Evolutionary conservation across 2,797 vertebrate genomes (phyloP).

Genomic region (Discoglossus pictus): DNA sequence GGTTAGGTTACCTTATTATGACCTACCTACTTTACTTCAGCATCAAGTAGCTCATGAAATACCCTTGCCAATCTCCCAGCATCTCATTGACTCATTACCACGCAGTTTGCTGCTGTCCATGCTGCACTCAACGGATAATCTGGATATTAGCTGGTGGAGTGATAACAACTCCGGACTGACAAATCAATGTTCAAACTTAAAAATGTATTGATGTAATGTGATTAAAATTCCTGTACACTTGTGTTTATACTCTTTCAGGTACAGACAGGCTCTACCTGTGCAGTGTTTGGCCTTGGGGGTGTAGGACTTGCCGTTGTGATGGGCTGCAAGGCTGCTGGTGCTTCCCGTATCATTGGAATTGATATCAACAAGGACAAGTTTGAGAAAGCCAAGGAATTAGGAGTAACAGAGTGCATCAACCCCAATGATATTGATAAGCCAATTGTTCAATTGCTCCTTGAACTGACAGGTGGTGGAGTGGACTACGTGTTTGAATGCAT

Average conservation of each 20-base stretch:
- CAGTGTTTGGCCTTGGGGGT: slow-evolving; percentile 84
- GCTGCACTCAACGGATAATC: too few species aligned
- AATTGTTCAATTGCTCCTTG: slow-evolving; percentile 80
- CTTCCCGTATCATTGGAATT: slow-evolving; percentile 82
- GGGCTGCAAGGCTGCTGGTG: slow-evolving; percentile 82
- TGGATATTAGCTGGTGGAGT: too few species aligned
- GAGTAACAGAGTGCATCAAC: slow-evolving; percentile 85
- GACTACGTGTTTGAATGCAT: slow-evolving; percentile 88
- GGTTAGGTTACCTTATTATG: too few species aligned
- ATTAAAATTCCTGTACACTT: too few species aligned
- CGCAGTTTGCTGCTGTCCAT: too few species aligned
- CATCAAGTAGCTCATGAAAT: too few species aligned
- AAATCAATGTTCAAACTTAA: too few species aligned
- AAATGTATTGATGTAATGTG: too few species aligned
- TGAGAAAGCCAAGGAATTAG: slow-evolving; percentile 79
- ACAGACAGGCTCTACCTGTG: slow-evolving; percentile 81
- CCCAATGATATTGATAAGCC: slow-evolving; percentile 80
- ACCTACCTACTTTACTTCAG: too few species aligned
- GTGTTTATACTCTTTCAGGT: slow-evolving; percentile 72
- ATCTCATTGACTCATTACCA: too few species aligned
- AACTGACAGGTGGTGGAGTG: slow-evolving; percentile 80
- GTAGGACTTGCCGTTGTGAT: slow-evolving; percentile 85
- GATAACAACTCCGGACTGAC: too few species aligned
- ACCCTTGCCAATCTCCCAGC: too few species aligned
- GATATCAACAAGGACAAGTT: slow-evolving; percentile 84